Evolutionary conservation across 2,888 invertebrate genomes (phyloP).

Genomic region (Spodoptera littoralis): DNA sequence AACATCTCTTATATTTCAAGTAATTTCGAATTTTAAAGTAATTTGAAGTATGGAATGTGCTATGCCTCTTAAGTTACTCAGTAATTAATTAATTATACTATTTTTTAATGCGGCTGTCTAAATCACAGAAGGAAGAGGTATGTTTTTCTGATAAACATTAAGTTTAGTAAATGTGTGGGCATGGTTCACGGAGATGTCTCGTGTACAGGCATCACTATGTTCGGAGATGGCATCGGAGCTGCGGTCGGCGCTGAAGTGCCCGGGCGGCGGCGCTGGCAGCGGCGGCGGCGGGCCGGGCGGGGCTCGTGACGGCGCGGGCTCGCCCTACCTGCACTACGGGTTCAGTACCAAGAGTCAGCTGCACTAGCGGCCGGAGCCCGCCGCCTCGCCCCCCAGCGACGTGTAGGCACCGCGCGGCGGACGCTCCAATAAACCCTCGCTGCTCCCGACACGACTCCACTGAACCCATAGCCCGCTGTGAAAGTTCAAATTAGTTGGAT

Average conservation of each 20-base stretch:
- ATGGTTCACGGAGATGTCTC: slow-evolving; percentile 16
- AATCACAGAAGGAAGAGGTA: slow-evolving; percentile 83
- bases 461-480: slow-evolving; percentile 33
- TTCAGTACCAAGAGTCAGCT: slow-evolving; percentile 88
- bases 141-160: slow-evolving; percentile 61
- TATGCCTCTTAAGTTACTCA: slow-evolving; percentile 4
- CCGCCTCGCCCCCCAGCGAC: slow-evolving; percentile 84
- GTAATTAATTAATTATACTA: not conserved
- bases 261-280: slow-evolving; percentile 82
- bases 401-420: slow-evolving; percentile 71
- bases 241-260: slow-evolving; percentile 91
- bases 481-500: slow-evolving; percentile 54
- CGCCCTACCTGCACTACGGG: slow-evolving; percentile 90
- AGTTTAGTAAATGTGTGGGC: not conserved
- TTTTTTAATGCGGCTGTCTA: slow-evolving; percentile 47
- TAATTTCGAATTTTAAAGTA: slow-evolving; percentile 4
- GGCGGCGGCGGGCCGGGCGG: slow-evolving; percentile 75
- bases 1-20: slow-evolving; percentile 5
- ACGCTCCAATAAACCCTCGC: slow-evolving; percentile 41
- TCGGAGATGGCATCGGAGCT: slow-evolving; percentile 93
- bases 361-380: slow-evolving; percentile 83
- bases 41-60: slow-evolving; percentile 13
- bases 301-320: slow-evolving; percentile 86
- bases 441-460: slow-evolving; percentile 18
- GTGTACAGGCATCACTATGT: slow-evolving; percentile 90